Percentiles rank a stretch among this genome's conserved stretches.
These are phyloP conservation scores for Drosophila serrata DNA, from an alignment of 1,140 invertebrate genomes.

Conservation along the genomic window DNA sequence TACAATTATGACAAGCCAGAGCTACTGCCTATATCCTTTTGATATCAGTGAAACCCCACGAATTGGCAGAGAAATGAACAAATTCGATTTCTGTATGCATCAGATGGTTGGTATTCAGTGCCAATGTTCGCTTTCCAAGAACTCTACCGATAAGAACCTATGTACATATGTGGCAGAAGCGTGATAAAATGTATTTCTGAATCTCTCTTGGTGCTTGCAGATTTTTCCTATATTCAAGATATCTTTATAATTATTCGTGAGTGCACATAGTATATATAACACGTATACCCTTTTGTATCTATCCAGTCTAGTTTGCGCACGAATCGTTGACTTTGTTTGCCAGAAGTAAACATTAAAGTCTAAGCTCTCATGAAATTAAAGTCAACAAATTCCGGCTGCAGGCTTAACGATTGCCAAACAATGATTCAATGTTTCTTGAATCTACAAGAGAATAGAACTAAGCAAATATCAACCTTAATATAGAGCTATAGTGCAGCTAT, in stretches of 20 bases:
- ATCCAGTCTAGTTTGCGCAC: slow-evolving; percentile 22
- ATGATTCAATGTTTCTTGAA: slow-evolving; percentile 29
- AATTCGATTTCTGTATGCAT: slow-evolving; percentile 1
- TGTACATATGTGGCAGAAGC: neutral
- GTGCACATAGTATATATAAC: neutral
- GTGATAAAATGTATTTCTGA: slow-evolving; percentile 11
- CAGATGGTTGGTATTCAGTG: slow-evolving; percentile 8
- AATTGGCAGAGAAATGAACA: slow-evolving; percentile 6
- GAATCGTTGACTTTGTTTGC: slow-evolving; percentile 30
- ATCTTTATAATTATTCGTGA: neutral
- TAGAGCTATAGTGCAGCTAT: neutral
- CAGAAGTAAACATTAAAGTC: slow-evolving; percentile 20
- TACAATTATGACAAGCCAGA: neutral
- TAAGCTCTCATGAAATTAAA: slow-evolving; percentile 34
- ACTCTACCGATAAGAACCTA: slow-evolving; percentile 6
- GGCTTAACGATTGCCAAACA: slow-evolving; percentile 29
- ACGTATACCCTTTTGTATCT: slow-evolving; percentile 4
- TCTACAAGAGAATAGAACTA: slow-evolving; percentile 8
- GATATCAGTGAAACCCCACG: neutral
- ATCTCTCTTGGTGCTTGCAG: neutral
- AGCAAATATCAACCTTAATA: neutral
- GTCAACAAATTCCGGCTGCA: slow-evolving; percentile 30
- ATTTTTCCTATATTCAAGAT: slow-evolving; percentile 3
- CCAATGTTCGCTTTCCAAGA: slow-evolving; percentile 3
- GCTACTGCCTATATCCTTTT: neutral